Evolutionary conservation across 1,140 invertebrate genomes (phyloP), one percentile per base, ranked within the genome.

Genomic region (Sitobion miscanthi): DNA sequence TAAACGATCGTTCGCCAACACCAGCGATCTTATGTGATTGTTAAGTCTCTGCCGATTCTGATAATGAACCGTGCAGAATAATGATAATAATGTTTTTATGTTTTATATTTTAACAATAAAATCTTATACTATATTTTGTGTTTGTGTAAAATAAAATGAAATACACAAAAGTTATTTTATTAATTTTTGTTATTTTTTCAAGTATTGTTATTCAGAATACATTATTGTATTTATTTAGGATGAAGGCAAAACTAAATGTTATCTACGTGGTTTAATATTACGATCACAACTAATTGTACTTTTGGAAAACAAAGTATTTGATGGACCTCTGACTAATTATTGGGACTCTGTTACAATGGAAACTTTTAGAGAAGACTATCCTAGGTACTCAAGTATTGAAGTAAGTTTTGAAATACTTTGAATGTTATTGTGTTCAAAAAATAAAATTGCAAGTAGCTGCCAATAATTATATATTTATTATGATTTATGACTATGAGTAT

Each of bases 291-390:
- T 99, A 35, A 98, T 99, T 95, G 97, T 98, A 11, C 95, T 99
- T 14, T 95, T 99, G 47, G 96, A 98, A 94, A 97, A 98, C 94
- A 98, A 98, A 95, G 96, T 98, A 93, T 99, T 98, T 95, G 97
- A 98, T 94, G 97, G 98, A 95, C 97, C 96, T 93, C 95, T 57
- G 21, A 35, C 95, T 30, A 96, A 97, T 91, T 96, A 96, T 93
- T 97, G 96, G 95, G 86, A 93, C 23, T 89, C 47, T 1, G 95
- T 98, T 1, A 96, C 96, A 62, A 96, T 97, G 94, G 96, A 97
- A 94, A 97, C 98, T 94, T 99, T 99, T 95, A 96, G 98, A 62
- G 96, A 98, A 94, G 97, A 97, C 94, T 99, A 99, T 96, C 99
- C 99, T 0, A 96, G 98, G 94, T 99, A 97, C 96, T 97, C 97